Evolutionary conservation across 2,113 vertebrate genomes (phyloP).

Genomic region (Cygnus atratus): DNA sequence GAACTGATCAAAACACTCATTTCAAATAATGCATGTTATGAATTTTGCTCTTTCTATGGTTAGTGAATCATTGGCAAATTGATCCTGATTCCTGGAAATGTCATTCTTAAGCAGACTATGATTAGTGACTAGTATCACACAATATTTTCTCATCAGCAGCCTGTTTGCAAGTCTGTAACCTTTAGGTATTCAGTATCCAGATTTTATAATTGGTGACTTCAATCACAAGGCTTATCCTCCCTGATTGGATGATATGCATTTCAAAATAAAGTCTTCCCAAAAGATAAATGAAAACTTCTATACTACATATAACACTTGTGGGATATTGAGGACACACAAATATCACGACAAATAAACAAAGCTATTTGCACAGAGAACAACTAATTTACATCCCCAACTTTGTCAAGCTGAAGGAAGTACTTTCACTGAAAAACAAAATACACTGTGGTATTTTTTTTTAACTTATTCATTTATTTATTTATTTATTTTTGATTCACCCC

Average conservation of each 20-base stretch:
- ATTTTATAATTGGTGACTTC: slow-evolving; percentile 28
- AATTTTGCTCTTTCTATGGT: slow-evolving; percentile 5
- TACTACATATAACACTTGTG: not conserved
- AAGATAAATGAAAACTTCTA: not conserved
- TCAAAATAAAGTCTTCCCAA: slow-evolving; percentile 10
- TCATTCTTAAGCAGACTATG: slow-evolving; percentile 31
- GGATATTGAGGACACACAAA: not conserved
- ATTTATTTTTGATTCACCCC: not conserved
- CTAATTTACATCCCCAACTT: not conserved
- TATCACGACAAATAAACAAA: not conserved
- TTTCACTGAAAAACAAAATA: not conserved
- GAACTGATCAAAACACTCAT: slow-evolving; percentile 35
- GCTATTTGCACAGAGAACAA: not conserved
- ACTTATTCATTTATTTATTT: not conserved
- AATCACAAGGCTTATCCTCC: not conserved
- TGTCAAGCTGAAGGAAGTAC: not conserved
- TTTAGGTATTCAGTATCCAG: slow-evolving; percentile 8
- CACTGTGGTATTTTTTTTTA: not conserved
- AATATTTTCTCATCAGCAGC: slow-evolving; percentile 26
- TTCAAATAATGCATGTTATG: not conserved
- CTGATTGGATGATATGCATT: not conserved
- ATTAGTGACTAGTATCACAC: slow-evolving; percentile 43
- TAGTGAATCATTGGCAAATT: slow-evolving; percentile 44
- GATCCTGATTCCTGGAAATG: slow-evolving; percentile 42
- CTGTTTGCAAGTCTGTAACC: slow-evolving; percentile 41